Evolutionary conservation across 92 coral and sea anemone genomes (phyloP), one percentile per base, ranked within the genome.

Genomic region (Paragorgia papillata): DNA sequence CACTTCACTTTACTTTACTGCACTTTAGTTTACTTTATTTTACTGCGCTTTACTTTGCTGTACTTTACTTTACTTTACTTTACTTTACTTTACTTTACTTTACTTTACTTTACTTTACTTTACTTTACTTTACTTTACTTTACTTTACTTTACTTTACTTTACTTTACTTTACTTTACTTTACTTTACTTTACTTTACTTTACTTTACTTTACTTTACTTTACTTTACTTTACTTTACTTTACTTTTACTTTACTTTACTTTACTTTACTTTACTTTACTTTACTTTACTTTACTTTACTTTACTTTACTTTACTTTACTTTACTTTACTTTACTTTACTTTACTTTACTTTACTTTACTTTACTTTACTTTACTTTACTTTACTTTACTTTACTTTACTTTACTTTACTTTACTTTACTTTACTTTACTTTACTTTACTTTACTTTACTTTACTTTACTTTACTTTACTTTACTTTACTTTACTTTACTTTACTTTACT

Each of bases 371-470:
- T 24, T 18, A 9, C 55, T 19, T 31, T 37, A 22, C 54, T 18
- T 37, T 37, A 37, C 43, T 37, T 37, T 37, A 37, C 27, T 67
- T 15, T 25, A 67, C 8, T 68, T 2, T 7, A 15, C 29, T 46
- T 41, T 39, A 76, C 73, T 50, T 51, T 33, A 53, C 59, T 3
- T 20, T 37, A 61, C 40, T 28, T 20, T 41, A 61, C 37, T 28
- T 20, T 14, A 61, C 40, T 61, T 20, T 28, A 61, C 68, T 61
- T 28, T 37, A 61, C 40, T 61, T 28, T 28, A 61, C 39, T 25
- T 28, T 37, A 61, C 68, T 28, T 57, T 17, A 25, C 33, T 57
- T 57, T 33, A 57, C 64, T 57, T 20, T 33, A 57, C 64, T 57
- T 20, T 27, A 57, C 64, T 19, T 33, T 27, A 57, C 64, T 25